Percentiles rank a stretch among this genome's conserved stretches.
These are phyloP conservation scores for Platycheirus rosarum DNA, from an alignment of 2,888 invertebrate genomes.

Conservation along the genomic window DNA sequence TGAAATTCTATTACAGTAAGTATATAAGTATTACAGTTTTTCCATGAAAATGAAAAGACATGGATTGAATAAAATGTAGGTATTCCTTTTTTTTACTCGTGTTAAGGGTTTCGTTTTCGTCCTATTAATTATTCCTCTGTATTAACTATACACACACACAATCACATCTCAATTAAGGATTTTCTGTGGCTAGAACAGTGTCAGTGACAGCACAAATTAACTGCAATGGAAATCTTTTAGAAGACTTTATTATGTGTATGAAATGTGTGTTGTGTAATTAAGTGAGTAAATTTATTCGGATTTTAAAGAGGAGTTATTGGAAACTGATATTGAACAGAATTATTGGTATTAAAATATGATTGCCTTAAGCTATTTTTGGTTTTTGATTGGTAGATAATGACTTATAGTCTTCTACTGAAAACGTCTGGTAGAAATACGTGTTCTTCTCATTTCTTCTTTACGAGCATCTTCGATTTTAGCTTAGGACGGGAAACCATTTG, in stretches of 20 bases:
- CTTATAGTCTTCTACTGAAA: too few species aligned
- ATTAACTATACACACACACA: not conserved
- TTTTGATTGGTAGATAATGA: too few species aligned
- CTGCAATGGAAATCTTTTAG: not conserved
- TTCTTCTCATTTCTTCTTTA: too few species aligned
- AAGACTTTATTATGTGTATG: not conserved
- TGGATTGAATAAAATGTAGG: not conserved
- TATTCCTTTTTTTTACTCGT: conserved; percentile 23
- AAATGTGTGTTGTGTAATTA: not conserved
- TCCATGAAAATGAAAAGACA: not conserved
- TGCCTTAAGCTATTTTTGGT: too few species aligned
- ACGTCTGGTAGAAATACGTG: too few species aligned
- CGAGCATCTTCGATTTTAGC: too few species aligned
- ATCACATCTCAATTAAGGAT: conserved; percentile 55
- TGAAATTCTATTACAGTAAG: not conserved
- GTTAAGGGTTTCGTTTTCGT: conserved; percentile 23
- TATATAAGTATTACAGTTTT: too few species aligned
- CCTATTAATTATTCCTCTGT: conserved; percentile 40
- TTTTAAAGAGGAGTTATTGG: not conserved
- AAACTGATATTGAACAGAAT: not conserved
- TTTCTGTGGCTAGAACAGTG: conserved; percentile 24
- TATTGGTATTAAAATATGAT: too few species aligned
- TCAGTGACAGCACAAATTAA: conserved; percentile 36
- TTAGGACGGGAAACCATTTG: too few species aligned
- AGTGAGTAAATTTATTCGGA: not conserved